Evolutionary conservation across 2,888 invertebrate genomes (phyloP), one percentile per base, ranked within the genome.

Genomic region (Antheraea assamensis): DNA sequence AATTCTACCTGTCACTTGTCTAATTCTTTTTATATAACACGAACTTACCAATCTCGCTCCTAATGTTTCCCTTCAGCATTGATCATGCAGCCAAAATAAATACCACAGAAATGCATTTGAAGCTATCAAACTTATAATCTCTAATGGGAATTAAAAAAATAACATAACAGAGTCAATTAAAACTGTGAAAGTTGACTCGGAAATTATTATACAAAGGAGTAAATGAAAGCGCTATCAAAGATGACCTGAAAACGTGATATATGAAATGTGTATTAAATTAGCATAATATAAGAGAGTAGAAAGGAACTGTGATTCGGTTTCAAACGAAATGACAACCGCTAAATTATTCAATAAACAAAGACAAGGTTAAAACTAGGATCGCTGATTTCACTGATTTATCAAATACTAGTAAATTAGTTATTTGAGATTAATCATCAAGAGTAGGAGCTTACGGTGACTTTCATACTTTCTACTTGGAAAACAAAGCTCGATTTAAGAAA

Each of bases 231-330:
- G 35, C 35, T 10, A 68, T 68, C 4, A 35, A 64, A 21, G 19
- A n/a, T 68, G 35, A 35, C 68, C 31, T 35, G 68, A 35, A 4
- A 2, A 68, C n/a, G 68, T 68, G 35, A 68, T 35, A 68, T 35
- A 35, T 68, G 68, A 68, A 66, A 68, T 35, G 35, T 68, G 35
- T 13, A 68, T 68, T n/a, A 68, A 68, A 68, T 68, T 68, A 35
- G 24, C 68, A 68, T 68, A 58, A n/a, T 58, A n/a, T 58, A 61
- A 27, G 15, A 30, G 27, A 27, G 27, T 61, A 27, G 61, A 27
- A n/a, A 5, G 58, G 24, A 58, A 24, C 55, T 21, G 55, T 5
- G 58, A 58, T 24, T 58, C 58, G 10, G 58, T 58, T 58, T n/a
- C 24, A 58, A 19, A 52, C 4, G 19, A 52, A 52, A 52, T 17